These are phyloP conservation scores for Mycogona germanica DNA, from an alignment of 2,888 invertebrate genomes.

Conservation along the genomic window DNA sequence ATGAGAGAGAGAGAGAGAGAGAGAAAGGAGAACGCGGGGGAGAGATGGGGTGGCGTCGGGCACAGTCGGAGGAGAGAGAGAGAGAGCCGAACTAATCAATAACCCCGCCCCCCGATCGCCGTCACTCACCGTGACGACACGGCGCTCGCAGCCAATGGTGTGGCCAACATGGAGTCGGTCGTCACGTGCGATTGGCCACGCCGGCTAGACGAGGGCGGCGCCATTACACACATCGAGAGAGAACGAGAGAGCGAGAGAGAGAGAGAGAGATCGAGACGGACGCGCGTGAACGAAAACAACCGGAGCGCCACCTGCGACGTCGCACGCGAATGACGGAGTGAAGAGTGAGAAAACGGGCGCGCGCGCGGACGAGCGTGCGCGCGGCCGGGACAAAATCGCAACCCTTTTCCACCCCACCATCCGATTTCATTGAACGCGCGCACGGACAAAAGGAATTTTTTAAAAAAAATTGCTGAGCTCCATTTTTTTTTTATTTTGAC, in stretches of 20 bases:
- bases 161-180: constrained; percentile 1
- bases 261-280: neutral
- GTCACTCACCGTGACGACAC: constrained; percentile 8
- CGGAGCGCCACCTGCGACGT: neutral
- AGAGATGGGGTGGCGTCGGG: neutral
- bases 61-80: constrained; percentile 4
- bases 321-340: neutral
- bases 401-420: too few species aligned
- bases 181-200: too few species aligned
- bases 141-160: neutral
- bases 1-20: constrained; percentile 3
- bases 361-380: too few species aligned
- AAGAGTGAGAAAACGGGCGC: neutral
- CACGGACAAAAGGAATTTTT: too few species aligned
- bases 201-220: neutral
- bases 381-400: too few species aligned
- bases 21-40: neutral
- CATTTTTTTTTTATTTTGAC: too few species aligned
- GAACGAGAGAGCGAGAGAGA: neutral
- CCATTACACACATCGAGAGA: neutral
- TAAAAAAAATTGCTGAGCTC: too few species aligned
- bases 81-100: constrained; percentile 2
- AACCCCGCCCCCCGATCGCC: neutral
- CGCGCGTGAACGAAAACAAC: neutral
- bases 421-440: too few species aligned